These are phyloP conservation scores for Plebejus anna DNA, from an alignment of 2,888 invertebrate species.

Conservation along the genomic window DNA sequence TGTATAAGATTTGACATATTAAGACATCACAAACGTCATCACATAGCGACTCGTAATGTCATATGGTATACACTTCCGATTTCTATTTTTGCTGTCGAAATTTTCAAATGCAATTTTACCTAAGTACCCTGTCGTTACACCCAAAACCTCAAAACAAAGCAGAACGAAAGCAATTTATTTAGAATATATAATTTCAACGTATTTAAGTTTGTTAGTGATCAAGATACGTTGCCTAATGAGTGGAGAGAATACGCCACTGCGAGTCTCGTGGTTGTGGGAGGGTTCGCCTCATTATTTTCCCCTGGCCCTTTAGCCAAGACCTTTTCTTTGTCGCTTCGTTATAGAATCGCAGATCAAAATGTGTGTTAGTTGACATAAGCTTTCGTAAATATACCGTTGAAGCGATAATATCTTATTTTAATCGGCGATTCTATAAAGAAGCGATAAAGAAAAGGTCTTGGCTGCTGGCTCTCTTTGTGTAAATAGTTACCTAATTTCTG, in stretches of 20 bases:
- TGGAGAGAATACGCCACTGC: conserved; percentile 66
- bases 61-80: not conserved
- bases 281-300: conserved; percentile 78
- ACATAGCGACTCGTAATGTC: no score
- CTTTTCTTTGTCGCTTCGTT: no score
- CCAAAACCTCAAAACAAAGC: conserved; percentile 26
- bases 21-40: not conserved
- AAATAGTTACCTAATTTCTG: conserved; percentile 77
- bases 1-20: not conserved
- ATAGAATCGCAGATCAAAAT: no score
- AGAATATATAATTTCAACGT: conserved; percentile 38
- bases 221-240: conserved; percentile 56
- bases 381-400: no score
- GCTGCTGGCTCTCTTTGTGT: conserved; percentile 55
- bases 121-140: not conserved
- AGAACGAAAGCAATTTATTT: conserved; percentile 23
- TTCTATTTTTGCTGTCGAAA: not conserved
- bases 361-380: no score
- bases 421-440: no score
- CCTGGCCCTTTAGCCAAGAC: conserved; percentile 42
- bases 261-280: conserved; percentile 79
- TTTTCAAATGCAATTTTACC: not conserved
- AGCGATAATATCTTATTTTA: no score
- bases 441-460: no score
- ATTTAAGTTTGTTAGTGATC: conserved; percentile 49